Base-by-base conservation (phyloP, 2,888 invertebrate species). In the Rhopalosiphum nymphaeae region DNA sequence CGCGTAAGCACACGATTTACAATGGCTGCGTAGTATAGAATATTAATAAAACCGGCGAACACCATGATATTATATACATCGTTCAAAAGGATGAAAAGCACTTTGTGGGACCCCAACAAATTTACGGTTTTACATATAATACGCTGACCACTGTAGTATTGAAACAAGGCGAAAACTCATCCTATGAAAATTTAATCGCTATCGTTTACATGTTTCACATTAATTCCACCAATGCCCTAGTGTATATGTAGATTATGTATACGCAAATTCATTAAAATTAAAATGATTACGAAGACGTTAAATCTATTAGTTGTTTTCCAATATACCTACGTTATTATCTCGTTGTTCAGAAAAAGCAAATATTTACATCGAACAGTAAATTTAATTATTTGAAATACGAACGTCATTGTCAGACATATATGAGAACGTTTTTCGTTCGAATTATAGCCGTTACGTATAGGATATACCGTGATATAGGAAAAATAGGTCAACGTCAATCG, bases 131-230 rank as follows among this genome's bases (percentile, higher is more conserved):
- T 57, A 46, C 25, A 57, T 85, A 44, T 91, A 85, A 91, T 91
- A 85, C 85, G 85, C 91, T 91, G 91, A 91, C 85, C 56, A 44
- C 84, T 53, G 29, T 36, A 25, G 56, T 56, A 56, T 91, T 85
- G 56, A 85, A 56, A 91, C 85, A 26, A 85, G 56, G 56, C 56
- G 91, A 91, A 91, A 91, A 91, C 91, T 61, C 61, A 53, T 26
- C 13, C 91, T 2, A 86, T 92, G 92, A 86, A 86, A 87, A 92
- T 92, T 92, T 92, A 92, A 92, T 91, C 78, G n/a, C 78, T 7
- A 85, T 91, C 85, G 91, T 91, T 85, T 85, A 91, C 91, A 78
- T 44, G 44, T 56, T 85, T 85, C 85, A 25, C 44, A 44, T 44
- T 85, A 44, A 53, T 92, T 61, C 49, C 78, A 13, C 91, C 44